Percentiles rank a stretch among this genome's conserved stretches.
phyloP scores from a whole-genome alignment of 2,113 vertebrate genomes.

The Rhinichthys klamathensis region DNA sequence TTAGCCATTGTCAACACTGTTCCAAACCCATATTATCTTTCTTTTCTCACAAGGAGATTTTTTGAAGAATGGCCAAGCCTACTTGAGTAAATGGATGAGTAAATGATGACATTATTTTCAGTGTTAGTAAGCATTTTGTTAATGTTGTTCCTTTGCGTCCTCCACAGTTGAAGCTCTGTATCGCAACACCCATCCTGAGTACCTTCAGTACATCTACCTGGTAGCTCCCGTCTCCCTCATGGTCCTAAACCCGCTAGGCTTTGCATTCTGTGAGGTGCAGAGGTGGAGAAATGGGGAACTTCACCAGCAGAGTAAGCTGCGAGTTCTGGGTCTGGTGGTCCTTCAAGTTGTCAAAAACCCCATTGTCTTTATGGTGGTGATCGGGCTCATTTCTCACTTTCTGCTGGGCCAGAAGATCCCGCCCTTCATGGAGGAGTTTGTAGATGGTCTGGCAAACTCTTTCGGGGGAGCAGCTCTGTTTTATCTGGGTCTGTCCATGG shows the following conservation, averaged over 20 bases:
- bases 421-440: conserved; percentile 87
- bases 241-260: conserved; percentile 94
- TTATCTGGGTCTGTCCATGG: conserved; percentile 96
- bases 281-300: conserved; percentile 84
- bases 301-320: conserved; percentile 82
- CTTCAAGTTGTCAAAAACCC: conserved; percentile 92
- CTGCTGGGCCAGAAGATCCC: conserved; percentile 88
- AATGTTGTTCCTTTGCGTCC: conserved; percentile 51
- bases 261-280: conserved; percentile 96
- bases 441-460: conserved; percentile 93
- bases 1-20: not conserved
- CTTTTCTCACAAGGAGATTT: not conserved
- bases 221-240: conserved; percentile 96
- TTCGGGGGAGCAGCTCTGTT: conserved; percentile 95
- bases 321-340: conserved; percentile 84
- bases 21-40: not conserved
- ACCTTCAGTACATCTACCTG: conserved; percentile 97
- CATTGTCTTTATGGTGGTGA: conserved; percentile 95
- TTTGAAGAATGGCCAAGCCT: not conserved
- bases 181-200: conserved; percentile 90
- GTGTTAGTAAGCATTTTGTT: not conserved
- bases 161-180: conserved; percentile 94
- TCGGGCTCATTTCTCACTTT: conserved; percentile 92
- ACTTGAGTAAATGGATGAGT: not conserved
- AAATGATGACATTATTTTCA: not conserved